Base-by-base conservation (phyloP, 2,888 invertebrate genomes). In the Eupeodes luniger region DNA sequence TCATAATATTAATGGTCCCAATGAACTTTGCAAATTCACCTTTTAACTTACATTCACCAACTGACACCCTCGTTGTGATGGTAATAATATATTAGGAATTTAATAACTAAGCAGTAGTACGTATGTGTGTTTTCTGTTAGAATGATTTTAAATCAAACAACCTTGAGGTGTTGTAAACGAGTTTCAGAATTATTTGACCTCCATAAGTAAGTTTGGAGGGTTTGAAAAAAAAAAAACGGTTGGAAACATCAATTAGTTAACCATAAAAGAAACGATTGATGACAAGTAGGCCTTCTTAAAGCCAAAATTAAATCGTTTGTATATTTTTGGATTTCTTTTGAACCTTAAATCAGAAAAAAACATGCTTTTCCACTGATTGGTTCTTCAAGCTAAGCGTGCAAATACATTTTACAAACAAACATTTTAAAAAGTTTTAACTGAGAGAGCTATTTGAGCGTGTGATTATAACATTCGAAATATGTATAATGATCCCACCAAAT, bases 11-110 rank as follows among this genome's bases (percentile, higher is more conserved):
- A 11, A 55, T 55, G 55, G 40, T 16, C 55, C 70, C 19, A 55
- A 70, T 70, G 70, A 70, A 44, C 70, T 70, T 36, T 19, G 6
- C 5, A 67, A 49, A 14, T 51, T 49, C 51, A 51, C 36, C 51
- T 67, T 51, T 67, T 7, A 14, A 2, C 51, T 67, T 10, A 44
- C 61, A 55, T 12, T 53, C 16, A 11, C 27, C 27, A 27, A 27
- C 53, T 47, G 19, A 47, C 36, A 34, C 69, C 12, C 53, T 69
- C 36, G 40, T 16, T 5, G 55, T 55, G 55, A 11, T 53, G n/a
- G 11, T 10, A 36, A 53, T 4, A 51, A 67, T 16, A 67, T 16
- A 16, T 36, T 10, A 67, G 51, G 49, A 67, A 67, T 34, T n/a
- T 51, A 0, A 34, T n/a, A 51, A 27, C 27, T 51, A 6, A 36